phyloP scores from a whole-genome alignment of 1,140 invertebrate genomes.

The Bombus consobrinus region DNA sequence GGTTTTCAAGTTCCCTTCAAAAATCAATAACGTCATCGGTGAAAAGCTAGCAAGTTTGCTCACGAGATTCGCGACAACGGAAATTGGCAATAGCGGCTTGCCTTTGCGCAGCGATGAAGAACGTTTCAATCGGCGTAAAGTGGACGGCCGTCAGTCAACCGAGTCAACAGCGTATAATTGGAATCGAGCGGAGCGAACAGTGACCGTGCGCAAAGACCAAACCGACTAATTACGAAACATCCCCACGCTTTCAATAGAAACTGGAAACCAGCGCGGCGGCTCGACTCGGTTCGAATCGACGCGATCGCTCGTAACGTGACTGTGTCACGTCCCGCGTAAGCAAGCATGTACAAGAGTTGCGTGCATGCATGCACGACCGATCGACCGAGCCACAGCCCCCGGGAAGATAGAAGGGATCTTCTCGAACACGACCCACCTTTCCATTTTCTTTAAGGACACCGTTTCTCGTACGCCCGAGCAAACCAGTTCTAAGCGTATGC shows the following conservation, averaged over 20 bases:
- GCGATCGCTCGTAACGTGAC: background rate
- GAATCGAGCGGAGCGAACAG: background rate
- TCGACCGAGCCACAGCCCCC: background rate
- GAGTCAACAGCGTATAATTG: conserved; percentile 29
- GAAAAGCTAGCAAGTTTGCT: background rate
- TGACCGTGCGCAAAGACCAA: background rate
- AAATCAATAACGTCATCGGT: background rate
- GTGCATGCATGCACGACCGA: background rate
- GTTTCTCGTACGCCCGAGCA: conserved; percentile 44
- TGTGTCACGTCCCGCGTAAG: background rate
- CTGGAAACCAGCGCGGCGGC: conserved; percentile 11
- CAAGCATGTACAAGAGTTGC: background rate
- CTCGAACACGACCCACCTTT: conserved; percentile 53
- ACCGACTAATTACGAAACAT: conserved; percentile 44
- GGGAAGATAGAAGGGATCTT: conserved; percentile 41
- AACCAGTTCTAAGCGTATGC: conserved; percentile 65
- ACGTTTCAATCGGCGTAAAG: conserved; percentile 47
- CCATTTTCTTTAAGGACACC: conserved; percentile 66
- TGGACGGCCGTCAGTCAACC: conserved; percentile 17
- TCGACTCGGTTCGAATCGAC: background rate
- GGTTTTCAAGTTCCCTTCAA: background rate
- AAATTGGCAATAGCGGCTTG: conserved; percentile 1
- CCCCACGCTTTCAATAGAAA: conserved; percentile 27
- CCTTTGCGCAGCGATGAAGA: background rate
- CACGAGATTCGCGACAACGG: background rate